Conservation (phyloP, 2,113 vertebrate genomes). For the Phalacrocorax aristotelis region DNA sequence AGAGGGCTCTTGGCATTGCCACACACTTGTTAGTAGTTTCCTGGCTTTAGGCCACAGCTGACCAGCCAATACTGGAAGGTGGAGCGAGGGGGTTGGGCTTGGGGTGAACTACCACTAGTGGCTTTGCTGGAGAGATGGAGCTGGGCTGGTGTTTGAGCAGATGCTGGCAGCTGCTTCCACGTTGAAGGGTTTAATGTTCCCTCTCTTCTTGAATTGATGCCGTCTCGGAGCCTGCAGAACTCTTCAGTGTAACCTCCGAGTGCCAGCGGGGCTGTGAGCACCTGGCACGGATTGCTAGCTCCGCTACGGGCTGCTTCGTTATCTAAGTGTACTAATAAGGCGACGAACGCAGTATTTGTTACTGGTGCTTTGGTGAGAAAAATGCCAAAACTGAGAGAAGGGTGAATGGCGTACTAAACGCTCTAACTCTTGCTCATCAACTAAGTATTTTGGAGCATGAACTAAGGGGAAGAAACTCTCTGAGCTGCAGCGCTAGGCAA, state of each 20-base stretch:
- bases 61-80: not conserved
- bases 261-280: not conserved
- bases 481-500: not conserved
- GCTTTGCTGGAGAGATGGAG: not conserved
- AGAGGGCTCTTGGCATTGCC: constrained; percentile 6
- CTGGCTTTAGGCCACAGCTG: not conserved
- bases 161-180: constrained; percentile 47
- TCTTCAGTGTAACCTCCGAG: not conserved
- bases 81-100: not conserved
- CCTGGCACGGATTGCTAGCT: not conserved
- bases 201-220: not conserved
- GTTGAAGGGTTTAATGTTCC: not conserved
- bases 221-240: constrained; percentile 27
- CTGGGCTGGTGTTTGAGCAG: not conserved
- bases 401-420: not conserved
- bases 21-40: not conserved
- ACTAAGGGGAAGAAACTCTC: not conserved
- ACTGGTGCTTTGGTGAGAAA: constrained; percentile 13
- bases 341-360: not conserved
- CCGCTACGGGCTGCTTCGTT: rapidly evolving
- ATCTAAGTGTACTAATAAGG: not conserved
- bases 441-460: not conserved
- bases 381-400: constrained; percentile 1
- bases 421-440: not conserved
- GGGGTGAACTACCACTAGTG: not conserved